Percentiles rank a stretch among this genome's conserved stretches.
Evolutionary conservation across 2,888 invertebrate genomes (phyloP).

Genomic region (Seira ritae): DNA sequence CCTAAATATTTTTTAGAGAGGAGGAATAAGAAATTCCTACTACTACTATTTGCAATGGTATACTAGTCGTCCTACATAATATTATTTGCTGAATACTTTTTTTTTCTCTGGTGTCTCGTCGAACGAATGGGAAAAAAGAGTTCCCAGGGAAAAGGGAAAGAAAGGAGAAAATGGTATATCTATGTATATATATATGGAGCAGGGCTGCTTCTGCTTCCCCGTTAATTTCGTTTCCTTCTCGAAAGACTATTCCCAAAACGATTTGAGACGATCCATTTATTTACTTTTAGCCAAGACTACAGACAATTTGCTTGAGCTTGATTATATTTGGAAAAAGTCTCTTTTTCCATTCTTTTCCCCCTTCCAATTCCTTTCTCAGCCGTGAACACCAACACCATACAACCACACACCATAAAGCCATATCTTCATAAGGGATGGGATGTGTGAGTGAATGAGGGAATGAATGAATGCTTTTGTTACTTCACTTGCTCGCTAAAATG

Average conservation of each 20-base stretch:
- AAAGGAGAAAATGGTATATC: too few species aligned
- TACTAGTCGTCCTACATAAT: not conserved
- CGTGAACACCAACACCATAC: not conserved
- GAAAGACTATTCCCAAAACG: constrained; percentile 25
- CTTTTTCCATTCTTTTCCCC: not conserved
- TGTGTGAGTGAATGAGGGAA: too few species aligned
- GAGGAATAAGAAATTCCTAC: too few species aligned
- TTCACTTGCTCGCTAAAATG: not conserved
- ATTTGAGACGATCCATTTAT: constrained; percentile 56
- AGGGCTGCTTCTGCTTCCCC: not conserved
- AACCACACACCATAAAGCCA: too few species aligned
- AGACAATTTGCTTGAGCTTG: constrained; percentile 44
- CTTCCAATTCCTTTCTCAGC: constrained; percentile 6
- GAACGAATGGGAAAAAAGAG: too few species aligned
- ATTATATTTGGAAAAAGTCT: constrained; percentile 39
- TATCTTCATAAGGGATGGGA: too few species aligned
- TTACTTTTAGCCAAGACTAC: constrained; percentile 38
- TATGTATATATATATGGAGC: too few species aligned
- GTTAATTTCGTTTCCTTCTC: constrained; percentile 43
- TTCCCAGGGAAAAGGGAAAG: too few species aligned
- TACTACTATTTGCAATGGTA: not conserved
- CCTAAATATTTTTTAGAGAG: too few species aligned
- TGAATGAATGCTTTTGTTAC: too few species aligned
- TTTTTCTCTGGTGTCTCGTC: not conserved
- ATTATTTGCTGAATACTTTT: not conserved